Evolutionary conservation across 2,797 vertebrate genomes (phyloP).

Genomic region (Pipistrellus pygmaeus): DNA sequence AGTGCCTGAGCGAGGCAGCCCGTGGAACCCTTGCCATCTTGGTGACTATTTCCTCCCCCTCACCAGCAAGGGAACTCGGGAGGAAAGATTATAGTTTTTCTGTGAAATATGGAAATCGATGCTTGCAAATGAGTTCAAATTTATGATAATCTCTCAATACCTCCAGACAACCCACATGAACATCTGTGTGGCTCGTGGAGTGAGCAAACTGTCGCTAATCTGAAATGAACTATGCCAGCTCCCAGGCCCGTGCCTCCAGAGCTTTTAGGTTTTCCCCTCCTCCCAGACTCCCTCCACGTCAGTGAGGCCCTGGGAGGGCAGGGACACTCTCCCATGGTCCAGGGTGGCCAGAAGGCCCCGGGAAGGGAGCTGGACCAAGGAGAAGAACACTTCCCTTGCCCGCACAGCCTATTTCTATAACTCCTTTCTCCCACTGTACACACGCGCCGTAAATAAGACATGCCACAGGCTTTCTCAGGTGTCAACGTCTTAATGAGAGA

Average conservation of each 20-base stretch:
- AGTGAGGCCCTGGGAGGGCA: constrained; percentile 69
- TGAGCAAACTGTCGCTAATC: constrained; percentile 70
- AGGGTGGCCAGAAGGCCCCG: constrained; percentile 45
- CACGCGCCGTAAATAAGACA: constrained; percentile 67
- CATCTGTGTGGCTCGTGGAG: constrained; percentile 73
- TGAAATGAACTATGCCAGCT: constrained; percentile 60
- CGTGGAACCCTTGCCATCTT: background rate
- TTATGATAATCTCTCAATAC: constrained; percentile 79
- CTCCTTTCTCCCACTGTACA: background rate
- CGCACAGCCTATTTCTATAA: constrained; percentile 66
- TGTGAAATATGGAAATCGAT: constrained; percentile 81
- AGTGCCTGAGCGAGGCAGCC: background rate
- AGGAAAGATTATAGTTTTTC: constrained; percentile 72
- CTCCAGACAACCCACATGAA: constrained; percentile 75
- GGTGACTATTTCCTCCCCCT: background rate
- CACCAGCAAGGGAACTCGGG: background rate
- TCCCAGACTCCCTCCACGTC: constrained; percentile 47
- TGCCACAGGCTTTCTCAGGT: constrained; percentile 69
- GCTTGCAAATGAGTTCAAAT: constrained; percentile 79
- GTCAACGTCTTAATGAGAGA: constrained; percentile 77
- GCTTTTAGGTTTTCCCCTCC: background rate
- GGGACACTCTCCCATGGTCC: constrained; percentile 31
- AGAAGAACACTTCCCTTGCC: constrained; percentile 55
- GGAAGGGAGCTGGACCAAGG: constrained; percentile 31
- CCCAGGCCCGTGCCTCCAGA: background rate